phyloP scores from a whole-genome alignment of 2,797 vertebrate genomes.

The Enteromius viviparus region DNA sequence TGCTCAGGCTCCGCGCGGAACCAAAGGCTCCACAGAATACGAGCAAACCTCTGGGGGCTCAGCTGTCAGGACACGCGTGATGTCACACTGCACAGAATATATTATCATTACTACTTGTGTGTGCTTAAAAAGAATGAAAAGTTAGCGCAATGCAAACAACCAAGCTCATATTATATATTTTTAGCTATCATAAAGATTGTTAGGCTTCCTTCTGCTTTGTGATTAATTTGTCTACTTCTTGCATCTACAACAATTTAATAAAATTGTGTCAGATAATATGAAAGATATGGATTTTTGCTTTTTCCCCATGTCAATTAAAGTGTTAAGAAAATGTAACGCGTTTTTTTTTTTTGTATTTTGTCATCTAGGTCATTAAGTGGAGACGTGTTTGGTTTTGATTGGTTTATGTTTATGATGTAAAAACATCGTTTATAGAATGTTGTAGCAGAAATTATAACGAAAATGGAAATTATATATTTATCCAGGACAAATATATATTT shows the following conservation, averaged over 20 bases:
- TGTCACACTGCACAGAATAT: conserved; percentile 12
- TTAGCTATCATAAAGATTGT: neutral
- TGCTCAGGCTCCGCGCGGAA: conserved; percentile 14
- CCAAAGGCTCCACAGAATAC: conserved; percentile 31
- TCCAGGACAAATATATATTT: neutral
- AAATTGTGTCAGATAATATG: neutral
- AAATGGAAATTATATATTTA: neutral
- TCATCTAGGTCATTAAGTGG: neutral
- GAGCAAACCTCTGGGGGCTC: conserved; percentile 40
- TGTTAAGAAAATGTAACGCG: neutral
- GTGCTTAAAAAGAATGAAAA: neutral
- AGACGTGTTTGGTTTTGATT: neutral
- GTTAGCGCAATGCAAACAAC: neutral
- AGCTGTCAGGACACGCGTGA: conserved; percentile 42
- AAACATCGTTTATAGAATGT: neutral
- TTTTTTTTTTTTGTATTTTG: neutral
- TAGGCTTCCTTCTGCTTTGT: neutral
- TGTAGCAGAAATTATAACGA: neutral
- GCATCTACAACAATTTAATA: neutral
- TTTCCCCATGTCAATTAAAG: neutral
- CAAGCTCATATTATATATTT: neutral
- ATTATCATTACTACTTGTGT: no score
- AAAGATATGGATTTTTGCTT: neutral
- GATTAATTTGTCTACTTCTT: neutral
- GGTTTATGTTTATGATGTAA: no score